phyloP scores from a whole-genome alignment of 2,797 vertebrate species.

The Xenopus petersii region DNA sequence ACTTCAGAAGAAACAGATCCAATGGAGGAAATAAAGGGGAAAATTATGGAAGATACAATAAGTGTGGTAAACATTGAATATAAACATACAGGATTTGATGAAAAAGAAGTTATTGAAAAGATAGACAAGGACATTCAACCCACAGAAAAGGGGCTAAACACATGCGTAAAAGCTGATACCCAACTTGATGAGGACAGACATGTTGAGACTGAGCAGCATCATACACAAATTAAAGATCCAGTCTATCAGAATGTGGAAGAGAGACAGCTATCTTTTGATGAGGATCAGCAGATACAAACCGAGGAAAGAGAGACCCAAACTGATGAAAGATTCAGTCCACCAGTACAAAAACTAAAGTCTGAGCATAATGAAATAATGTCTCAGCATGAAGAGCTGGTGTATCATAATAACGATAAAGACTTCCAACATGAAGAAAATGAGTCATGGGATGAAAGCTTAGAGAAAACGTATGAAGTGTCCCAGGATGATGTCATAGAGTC shows the following conservation, averaged over 20 bases:
- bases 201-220: slow-evolving; percentile 17
- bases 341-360: background rate
- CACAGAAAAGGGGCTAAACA: background rate
- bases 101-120: background rate
- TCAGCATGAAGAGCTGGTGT: background rate
- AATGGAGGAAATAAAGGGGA: background rate
- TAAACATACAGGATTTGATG: background rate
- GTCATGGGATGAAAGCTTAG: too few species aligned
- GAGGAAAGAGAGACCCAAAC: slow-evolving; percentile 34
- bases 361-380: background rate
- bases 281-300: background rate
- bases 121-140: background rate
- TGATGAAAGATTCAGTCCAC: slow-evolving; percentile 3
- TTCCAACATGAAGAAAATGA: too few species aligned
- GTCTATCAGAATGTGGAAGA: background rate
- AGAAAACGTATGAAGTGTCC: too few species aligned
- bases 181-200: slow-evolving; percentile 1
- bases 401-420: background rate
- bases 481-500: too few species aligned
- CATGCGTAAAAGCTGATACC: background rate
- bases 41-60: background rate
- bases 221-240: slow-evolving; percentile 22
- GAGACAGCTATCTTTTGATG: slow-evolving; percentile 12
- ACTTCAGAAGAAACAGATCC: background rate
- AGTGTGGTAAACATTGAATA: background rate